Evolutionary conservation across 2,888 invertebrate genomes (phyloP), one percentile per base, ranked within the genome.

Genomic region (Caenorhabditis japonica): DNA sequence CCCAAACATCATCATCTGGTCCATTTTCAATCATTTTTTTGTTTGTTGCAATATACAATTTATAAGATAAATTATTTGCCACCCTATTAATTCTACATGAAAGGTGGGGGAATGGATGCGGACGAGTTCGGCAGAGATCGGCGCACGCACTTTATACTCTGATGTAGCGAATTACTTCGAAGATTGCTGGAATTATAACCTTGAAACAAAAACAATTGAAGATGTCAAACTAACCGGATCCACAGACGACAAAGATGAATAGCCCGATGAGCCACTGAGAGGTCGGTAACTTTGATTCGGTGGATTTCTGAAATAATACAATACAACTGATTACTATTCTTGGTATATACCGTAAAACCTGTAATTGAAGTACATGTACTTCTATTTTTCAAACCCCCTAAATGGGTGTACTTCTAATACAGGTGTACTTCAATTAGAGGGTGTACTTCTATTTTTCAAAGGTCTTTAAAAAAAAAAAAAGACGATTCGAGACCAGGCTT

Each of bases 161-260:
- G 53, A 71, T 58, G 23, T 64, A 64, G 30, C 86, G 96, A 86
- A 97, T 95, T 86, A 97, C 95, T 91, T 97, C 97, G 92, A 97
- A 97, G 86, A 97, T 92, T 71, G 97, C 97, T 89, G 90, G 64
- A 91, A 91, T 34, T n/a, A 21, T 47, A 25, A 38, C 41, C 15
- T 12, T 1, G 43, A 36, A 36, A 27, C 17, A 21, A 4, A 2
- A 17, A 44, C n/a, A 12, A 33, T 21, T n/a, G 44, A 12, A 21
- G 19, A 30, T 46, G 21, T 36, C 5, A 38, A 19, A 84, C 88
- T 88, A 88, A 92, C 92, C 92, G 87, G 97, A 99, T 77, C 97
- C 99, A 89, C 97, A 97, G 15, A 99, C 97, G 73, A 99, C 97
- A 89, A 99, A 99, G 79, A 99, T 92, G 90, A 99, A 99, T 80